Conservation (phyloP, 1,140 invertebrate species). For the Meloidogyne chitwoodi region DNA sequence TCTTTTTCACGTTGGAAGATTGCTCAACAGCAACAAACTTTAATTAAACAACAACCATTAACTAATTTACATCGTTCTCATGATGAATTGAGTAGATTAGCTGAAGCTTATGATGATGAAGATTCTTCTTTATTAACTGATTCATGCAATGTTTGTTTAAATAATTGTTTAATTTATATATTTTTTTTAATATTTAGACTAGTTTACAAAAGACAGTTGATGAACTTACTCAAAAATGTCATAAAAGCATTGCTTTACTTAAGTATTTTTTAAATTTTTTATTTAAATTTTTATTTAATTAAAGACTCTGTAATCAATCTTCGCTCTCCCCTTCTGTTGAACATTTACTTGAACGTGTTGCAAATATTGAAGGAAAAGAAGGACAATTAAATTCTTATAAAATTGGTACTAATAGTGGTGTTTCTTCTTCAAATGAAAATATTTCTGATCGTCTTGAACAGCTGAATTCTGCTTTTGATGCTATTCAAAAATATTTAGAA, state of each 20-base stretch:
- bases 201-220: slow-evolving; percentile 39
- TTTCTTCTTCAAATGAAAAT: slow-evolving; percentile 12
- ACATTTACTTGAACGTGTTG: slow-evolving; percentile 38
- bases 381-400: neutral
- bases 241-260: slow-evolving; percentile 36
- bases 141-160: slow-evolving; percentile 17
- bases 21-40: neutral
- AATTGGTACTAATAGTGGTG: neutral
- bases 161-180: neutral
- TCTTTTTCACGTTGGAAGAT: neutral
- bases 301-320: slow-evolving; percentile 41
- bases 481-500: slow-evolving; percentile 44
- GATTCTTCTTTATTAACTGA: neutral
- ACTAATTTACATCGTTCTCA: slow-evolving; percentile 40
- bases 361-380: slow-evolving; percentile 17
- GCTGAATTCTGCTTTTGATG: slow-evolving; percentile 37
- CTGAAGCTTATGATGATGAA: slow-evolving; percentile 23
- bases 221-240: slow-evolving; percentile 44
- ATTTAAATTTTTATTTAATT: neutral
- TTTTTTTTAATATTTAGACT: neutral
- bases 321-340: slow-evolving; percentile 43
- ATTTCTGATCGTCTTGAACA: slow-evolving; percentile 35
- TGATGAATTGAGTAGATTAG: slow-evolving; percentile 42
- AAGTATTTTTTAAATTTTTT: slow-evolving; percentile 31
- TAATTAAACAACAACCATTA: slow-evolving; percentile 29